These are phyloP conservation scores for Amblyjoppa proteus DNA, from an alignment of 2,888 invertebrate genomes.

Conservation along the genomic window DNA sequence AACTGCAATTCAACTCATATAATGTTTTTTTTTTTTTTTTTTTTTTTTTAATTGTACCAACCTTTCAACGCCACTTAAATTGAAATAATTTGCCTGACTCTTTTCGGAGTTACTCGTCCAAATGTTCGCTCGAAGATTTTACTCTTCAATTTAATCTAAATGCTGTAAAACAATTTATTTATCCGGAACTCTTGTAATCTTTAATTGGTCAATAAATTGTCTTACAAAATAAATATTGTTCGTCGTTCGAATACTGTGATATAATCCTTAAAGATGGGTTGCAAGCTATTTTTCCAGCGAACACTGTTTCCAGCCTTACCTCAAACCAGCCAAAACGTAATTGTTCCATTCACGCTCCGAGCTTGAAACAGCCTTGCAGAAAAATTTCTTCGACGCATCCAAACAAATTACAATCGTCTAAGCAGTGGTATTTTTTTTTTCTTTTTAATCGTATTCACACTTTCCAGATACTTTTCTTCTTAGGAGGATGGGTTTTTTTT, in stretches of 20 bases:
- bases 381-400: conserved; percentile 26
- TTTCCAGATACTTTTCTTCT: conserved; percentile 95
- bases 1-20: conserved; percentile 20
- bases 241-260: not conserved
- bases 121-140: not conserved
- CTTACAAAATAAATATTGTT: not conserved
- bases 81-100: not conserved
- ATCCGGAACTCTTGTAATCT: not conserved
- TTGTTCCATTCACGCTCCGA: not conserved
- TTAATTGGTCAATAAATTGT: not conserved
- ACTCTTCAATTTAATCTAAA: not conserved
- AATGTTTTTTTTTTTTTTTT: no score
- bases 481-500: conserved; percentile 99
- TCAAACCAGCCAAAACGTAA: not conserved
- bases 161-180: not conserved
- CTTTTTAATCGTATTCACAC: conserved; percentile 64
- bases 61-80: not conserved
- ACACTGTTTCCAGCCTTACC: not conserved
- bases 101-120: not conserved
- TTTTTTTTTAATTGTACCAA: not conserved
- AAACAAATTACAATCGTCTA: conserved; percentile 24
- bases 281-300: not conserved
- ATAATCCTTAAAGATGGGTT: not conserved
- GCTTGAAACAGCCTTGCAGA: conserved; percentile 43
- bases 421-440: conserved; percentile 48